Conservation (phyloP, 2,113 vertebrate genomes). For the Ptilorrhoa leucosticta region DNA sequence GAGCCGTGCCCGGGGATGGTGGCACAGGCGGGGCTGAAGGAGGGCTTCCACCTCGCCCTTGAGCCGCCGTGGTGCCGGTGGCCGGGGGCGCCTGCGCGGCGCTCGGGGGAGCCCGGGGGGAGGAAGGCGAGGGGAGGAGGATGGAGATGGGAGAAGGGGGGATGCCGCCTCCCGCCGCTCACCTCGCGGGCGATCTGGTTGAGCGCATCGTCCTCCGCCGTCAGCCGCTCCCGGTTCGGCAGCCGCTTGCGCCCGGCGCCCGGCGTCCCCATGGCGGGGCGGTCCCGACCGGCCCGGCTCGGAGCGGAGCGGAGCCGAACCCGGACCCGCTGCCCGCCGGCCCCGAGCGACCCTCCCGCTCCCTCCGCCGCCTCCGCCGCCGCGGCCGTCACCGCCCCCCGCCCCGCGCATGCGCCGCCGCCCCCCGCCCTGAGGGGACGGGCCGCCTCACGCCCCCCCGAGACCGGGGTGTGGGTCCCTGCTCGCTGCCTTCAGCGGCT, state of each 20-base stretch:
- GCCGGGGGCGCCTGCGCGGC: not conserved
- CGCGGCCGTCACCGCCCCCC: not conserved
- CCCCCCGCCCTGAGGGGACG: not conserved
- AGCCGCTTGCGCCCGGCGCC: constrained; percentile 86
- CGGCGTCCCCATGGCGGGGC: constrained; percentile 83
- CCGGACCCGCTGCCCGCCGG: no score
- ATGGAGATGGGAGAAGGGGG: not conserved
- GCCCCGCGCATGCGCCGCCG: not conserved
- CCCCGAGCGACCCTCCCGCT: not conserved
- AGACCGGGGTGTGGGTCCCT: fast-evolving
- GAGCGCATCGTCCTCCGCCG: constrained; percentile 89
- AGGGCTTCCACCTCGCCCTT: not conserved
- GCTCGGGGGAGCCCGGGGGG: not conserved
- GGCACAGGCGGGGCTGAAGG: not conserved
- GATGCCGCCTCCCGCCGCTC: not conserved
- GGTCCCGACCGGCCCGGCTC: not conserved
- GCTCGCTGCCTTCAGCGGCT: fast-evolving
- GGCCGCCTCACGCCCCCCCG: not conserved
- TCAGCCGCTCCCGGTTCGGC: constrained; percentile 83
- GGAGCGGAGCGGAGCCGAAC: not conserved
- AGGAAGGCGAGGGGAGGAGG: not conserved
- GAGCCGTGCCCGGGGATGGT: not conserved
- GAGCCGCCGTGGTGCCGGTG: not conserved
- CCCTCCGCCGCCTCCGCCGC: not conserved
- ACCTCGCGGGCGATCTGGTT: constrained; percentile 92